Evolutionary conservation across 2,113 vertebrate species (phyloP).

Genomic region (Hyaena hyaena): DNA sequence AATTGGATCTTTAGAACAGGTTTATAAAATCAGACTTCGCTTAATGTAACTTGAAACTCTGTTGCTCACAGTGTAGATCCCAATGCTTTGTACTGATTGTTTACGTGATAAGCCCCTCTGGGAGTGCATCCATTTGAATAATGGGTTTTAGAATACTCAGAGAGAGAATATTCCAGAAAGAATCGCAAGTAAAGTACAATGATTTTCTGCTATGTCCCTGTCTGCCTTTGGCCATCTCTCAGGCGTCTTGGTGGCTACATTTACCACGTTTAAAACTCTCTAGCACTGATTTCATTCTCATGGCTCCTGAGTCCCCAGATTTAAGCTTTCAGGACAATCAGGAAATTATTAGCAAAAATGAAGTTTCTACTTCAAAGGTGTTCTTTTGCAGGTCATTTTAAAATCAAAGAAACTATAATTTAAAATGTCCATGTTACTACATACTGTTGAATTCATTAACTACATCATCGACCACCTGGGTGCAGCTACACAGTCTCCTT

Average conservation of each 20-base stretch:
- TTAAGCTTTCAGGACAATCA: slow-evolving; percentile 68
- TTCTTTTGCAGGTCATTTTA: slow-evolving; percentile 50
- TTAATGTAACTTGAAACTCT: slow-evolving; percentile 86
- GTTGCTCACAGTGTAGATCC: slow-evolving; percentile 84
- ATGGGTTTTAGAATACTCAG: slow-evolving; percentile 90
- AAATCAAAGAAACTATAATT: slow-evolving; percentile 13
- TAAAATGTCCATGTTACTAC: slow-evolving; percentile 61
- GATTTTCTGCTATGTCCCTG: slow-evolving; percentile 82
- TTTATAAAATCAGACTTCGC: slow-evolving; percentile 82
- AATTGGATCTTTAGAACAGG: slow-evolving; percentile 81
- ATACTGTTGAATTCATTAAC: slow-evolving; percentile 27
- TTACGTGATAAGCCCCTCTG: slow-evolving; percentile 87
- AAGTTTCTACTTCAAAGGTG: slow-evolving; percentile 72
- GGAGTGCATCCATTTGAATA: slow-evolving; percentile 85
- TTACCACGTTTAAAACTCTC: slow-evolving; percentile 53
- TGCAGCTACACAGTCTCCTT: neutral
- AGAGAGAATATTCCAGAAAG: neutral
- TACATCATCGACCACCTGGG: neutral
- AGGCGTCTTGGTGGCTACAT: slow-evolving; percentile 77
- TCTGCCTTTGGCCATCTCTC: slow-evolving; percentile 86
- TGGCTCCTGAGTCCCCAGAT: slow-evolving; percentile 59
- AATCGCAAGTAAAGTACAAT: slow-evolving; percentile 44
- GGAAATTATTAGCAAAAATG: slow-evolving; percentile 57
- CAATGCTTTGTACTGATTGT: slow-evolving; percentile 87
- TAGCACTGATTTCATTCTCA: slow-evolving; percentile 74